Percentiles rank a stretch among this genome's conserved stretches.
These are phyloP conservation scores for Muntiacus reevesi DNA, from an alignment of 2,113 vertebrate genomes.

Conservation along the genomic window DNA sequence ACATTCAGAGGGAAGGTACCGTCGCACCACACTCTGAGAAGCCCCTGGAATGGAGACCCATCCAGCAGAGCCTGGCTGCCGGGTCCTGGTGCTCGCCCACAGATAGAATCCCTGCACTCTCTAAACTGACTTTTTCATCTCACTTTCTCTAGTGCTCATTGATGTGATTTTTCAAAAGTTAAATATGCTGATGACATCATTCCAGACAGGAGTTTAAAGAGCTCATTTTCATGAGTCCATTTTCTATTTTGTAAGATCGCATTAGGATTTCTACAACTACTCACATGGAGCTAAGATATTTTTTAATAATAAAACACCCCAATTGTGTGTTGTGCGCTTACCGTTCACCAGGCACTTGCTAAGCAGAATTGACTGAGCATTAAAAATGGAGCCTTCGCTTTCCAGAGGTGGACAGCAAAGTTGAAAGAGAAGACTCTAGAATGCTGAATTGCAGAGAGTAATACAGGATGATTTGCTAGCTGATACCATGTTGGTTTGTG, in stretches of 20 bases:
- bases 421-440: not conserved
- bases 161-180: not conserved
- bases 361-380: not conserved
- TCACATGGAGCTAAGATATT: not conserved
- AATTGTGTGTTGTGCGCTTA: not conserved
- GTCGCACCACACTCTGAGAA: not conserved
- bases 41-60: not conserved
- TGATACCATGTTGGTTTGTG: not conserved
- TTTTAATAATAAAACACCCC: not conserved
- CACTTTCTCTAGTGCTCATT: not conserved
- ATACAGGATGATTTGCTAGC: not conserved
- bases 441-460: not conserved
- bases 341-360: not conserved
- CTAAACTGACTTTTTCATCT: not conserved
- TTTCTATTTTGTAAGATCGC: not conserved
- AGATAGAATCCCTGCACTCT: not conserved
- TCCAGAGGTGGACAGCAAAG: not conserved
- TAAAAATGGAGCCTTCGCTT: not conserved
- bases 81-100: too few relatives aligned
- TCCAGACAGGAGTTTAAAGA: not conserved
- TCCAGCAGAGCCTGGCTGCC: not conserved
- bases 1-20: not conserved
- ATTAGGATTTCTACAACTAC: not conserved
- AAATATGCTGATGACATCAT: not conserved
- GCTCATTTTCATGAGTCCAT: not conserved